Evolutionary conservation across 2,113 vertebrate genomes (phyloP).

Genomic region (Trachemys scripta): DNA sequence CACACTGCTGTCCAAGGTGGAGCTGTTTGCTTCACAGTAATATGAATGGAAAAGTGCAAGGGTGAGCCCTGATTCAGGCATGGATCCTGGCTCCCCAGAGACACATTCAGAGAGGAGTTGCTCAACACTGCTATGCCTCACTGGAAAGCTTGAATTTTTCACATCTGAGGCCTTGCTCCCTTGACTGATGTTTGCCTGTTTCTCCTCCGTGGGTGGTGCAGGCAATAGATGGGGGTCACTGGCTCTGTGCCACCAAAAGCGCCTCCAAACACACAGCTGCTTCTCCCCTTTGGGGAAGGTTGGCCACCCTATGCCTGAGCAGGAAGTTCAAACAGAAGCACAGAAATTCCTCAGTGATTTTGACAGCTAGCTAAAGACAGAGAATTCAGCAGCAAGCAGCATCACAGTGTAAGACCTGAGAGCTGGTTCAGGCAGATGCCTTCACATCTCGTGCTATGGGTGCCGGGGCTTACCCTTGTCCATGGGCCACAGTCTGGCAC

Average conservation of each 20-base stretch:
- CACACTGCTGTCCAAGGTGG: not conserved
- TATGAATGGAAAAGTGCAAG: conserved; percentile 27
- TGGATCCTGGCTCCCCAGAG: not conserved
- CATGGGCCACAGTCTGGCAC: too few species aligned
- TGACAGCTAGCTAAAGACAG: not conserved
- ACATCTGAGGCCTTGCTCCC: not conserved
- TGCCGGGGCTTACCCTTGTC: not conserved
- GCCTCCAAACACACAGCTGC: not conserved
- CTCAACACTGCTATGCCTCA: conserved; percentile 17
- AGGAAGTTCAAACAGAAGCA: not conserved
- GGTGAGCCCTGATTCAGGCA: conserved; percentile 7
- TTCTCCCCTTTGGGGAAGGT: accelerated
- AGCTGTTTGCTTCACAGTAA: not conserved
- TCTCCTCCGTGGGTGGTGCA: not conserved
- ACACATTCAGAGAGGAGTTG: conserved; percentile 7
- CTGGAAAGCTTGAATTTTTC: not conserved
- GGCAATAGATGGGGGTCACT: not conserved
- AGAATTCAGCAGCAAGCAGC: not conserved
- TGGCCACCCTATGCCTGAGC: accelerated
- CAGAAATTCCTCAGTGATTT: not conserved
- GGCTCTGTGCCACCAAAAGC: not conserved
- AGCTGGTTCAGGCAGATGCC: not conserved
- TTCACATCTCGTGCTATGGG: not conserved
- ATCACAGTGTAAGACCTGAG: not conserved
- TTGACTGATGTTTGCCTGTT: not conserved